Evolutionary conservation across 2,797 vertebrate genomes (phyloP).

Genomic region (Knipowitschia caucasica): DNA sequence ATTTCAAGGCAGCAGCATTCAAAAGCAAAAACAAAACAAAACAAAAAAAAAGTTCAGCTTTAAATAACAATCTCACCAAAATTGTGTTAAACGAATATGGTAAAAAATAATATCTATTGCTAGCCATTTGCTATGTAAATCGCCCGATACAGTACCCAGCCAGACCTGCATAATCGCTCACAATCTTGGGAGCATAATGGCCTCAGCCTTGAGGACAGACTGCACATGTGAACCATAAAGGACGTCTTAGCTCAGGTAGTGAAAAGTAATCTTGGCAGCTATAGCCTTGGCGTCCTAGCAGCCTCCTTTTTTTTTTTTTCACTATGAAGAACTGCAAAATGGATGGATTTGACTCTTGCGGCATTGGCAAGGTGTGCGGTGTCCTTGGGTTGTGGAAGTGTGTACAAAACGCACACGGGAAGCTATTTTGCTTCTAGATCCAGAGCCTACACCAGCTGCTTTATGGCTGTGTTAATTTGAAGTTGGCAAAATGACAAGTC

Average conservation of each 20-base stretch:
- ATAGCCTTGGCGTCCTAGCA: conserved; percentile 53
- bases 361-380: conserved; percentile 47
- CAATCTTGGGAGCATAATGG: conserved; percentile 55
- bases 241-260: conserved; percentile 67
- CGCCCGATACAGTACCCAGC: conserved; percentile 49
- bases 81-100: background rate
- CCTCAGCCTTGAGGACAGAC: conserved; percentile 54
- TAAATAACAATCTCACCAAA: no score
- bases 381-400: conserved; percentile 57
- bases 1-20: no score
- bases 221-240: conserved; percentile 56
- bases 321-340: conserved; percentile 60
- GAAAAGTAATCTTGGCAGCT: conserved; percentile 66
- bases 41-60: no score
- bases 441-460: conserved; percentile 49
- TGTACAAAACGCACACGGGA: conserved; percentile 38
- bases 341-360: conserved; percentile 44
- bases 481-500: conserved; percentile 52
- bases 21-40: background rate
- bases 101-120: background rate
- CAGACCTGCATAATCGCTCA: conserved; percentile 62
- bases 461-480: conserved; percentile 47
- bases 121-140: conserved; percentile 16
- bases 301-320: conserved; percentile 32
- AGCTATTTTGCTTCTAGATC: conserved; percentile 33